These are phyloP conservation scores for Cairina moschata DNA, from an alignment of 2,113 vertebrate species.

Conservation along the genomic window DNA sequence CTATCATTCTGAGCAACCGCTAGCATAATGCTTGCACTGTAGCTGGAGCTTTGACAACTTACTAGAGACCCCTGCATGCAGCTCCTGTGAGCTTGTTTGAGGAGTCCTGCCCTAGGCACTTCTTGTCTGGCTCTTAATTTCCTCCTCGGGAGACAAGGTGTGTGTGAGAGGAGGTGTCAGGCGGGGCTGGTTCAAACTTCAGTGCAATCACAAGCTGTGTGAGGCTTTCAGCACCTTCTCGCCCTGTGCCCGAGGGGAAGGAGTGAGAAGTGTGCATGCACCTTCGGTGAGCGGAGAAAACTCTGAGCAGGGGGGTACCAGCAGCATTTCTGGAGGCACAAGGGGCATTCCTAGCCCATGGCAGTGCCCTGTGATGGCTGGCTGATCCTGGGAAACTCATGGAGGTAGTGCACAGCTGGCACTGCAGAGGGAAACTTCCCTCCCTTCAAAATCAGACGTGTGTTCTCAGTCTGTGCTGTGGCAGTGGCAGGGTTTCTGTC, in stretches of 20 bases:
- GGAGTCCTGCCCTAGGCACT: background rate
- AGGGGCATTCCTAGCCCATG: background rate
- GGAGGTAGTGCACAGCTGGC: background rate
- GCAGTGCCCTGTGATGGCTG: background rate
- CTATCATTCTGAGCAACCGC: background rate
- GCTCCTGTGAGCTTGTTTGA: background rate
- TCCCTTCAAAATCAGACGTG: background rate
- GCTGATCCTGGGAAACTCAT: background rate
- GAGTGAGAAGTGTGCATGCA: fast-evolving
- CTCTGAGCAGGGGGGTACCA: background rate
- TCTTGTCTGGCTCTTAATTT: slow-evolving; percentile 12
- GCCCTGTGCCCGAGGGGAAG: fast-evolving
- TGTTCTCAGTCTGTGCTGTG: background rate
- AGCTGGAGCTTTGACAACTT: slow-evolving; percentile 1
- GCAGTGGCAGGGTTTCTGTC: background rate
- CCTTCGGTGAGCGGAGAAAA: background rate
- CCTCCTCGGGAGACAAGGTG: background rate
- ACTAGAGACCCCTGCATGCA: background rate
- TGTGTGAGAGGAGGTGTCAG: background rate
- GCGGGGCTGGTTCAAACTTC: background rate
- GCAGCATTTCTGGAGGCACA: background rate
- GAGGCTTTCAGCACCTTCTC: background rate
- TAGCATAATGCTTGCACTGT: background rate
- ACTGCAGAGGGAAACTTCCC: fast-evolving
- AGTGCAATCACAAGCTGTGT: fast-evolving